Conservation (phyloP, 2,888 invertebrate species). For the Nymphalis c-album region DNA sequence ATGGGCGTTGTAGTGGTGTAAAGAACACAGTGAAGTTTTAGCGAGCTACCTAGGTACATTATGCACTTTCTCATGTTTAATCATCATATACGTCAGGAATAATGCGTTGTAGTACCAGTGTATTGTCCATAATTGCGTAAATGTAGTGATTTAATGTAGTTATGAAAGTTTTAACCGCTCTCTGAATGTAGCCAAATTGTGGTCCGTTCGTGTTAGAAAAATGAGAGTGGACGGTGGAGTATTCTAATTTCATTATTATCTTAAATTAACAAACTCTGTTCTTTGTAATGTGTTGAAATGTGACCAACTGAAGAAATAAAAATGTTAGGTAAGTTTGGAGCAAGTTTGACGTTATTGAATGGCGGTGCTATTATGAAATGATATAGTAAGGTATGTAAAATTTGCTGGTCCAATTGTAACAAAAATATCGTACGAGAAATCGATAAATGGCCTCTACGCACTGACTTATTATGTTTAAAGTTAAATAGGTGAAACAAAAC, state of each 20-base stretch:
- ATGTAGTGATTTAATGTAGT: conserved; percentile 32
- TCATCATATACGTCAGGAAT: conserved; percentile 16
- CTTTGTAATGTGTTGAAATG: conserved; percentile 27
- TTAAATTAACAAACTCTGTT: conserved; percentile 31
- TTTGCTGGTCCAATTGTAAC: conserved; percentile 57
- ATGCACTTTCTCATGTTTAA: conserved; percentile 12
- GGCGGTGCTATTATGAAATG: conserved; percentile 77
- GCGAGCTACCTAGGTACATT: conserved; percentile 22
- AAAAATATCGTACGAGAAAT: conserved; percentile 10
- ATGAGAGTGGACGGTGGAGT: conserved; percentile 26
- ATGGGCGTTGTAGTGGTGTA: conserved; percentile 19
- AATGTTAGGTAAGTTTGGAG: conserved; percentile 32
- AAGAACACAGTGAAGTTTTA: conserved; percentile 7
- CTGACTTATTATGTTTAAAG: not conserved
- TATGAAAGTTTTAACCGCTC: conserved; percentile 15
- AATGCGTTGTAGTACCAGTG: conserved; percentile 30
- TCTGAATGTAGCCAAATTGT: conserved; percentile 27
- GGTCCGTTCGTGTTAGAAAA: conserved; percentile 20
- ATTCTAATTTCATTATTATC: conserved; percentile 26
- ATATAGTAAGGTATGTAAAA: conserved; percentile 64
- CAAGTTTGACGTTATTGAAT: conserved; percentile 52
- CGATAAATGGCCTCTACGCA: not conserved
- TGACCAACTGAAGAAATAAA: conserved; percentile 34
- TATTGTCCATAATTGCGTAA: conserved; percentile 28
- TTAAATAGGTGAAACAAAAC: not conserved